Base-by-base conservation (phyloP, 2,888 invertebrate species). In the Lymantria monacha region DNA sequence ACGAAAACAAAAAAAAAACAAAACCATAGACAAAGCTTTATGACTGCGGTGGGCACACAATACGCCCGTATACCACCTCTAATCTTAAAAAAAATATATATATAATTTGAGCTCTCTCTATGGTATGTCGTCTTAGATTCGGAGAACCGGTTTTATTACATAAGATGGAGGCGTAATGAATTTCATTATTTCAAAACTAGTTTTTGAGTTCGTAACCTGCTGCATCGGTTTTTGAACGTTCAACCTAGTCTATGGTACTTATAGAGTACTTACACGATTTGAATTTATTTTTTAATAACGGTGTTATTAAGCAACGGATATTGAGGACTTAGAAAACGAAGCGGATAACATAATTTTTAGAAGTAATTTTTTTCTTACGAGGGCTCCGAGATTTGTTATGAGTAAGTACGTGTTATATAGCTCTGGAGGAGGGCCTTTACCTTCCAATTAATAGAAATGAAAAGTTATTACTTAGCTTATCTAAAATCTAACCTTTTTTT, bases 21-120 rank as follows among this genome's bases (percentile, higher is more conserved):
- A 55, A 37, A 58, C 61, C 67, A 73, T 73, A 72, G 70, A 74
- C 67, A 66, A 68, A 56, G 65, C 58, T 67, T 69, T 59, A 62
- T 56, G 56, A 62, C 55, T 67, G 75, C 61, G 76, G 77, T 72
- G 68, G 58, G 46, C 58, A 58, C 57, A 69, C 64, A 77, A 76
- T 77, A 59, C 54, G 51, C 77, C 77, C 77, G 70, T 76, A 77
- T 77, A 50, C 67, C 54, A 62, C 58, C 63, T 65, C 60, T 56
- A 51, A 57, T 59, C 55, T 55, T 37, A 47, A 52, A 55, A 56
- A 53, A 61, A 22, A 22, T 22, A 22, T 22, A 22, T 22, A 53
- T 33, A 51, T 33, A 47, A 47, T 43, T 47, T 44, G 48, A 48
- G 42, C 45, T 46, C 46, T 48, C 44, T 33, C 47, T 48, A 42